A percentile compares a stretch with the other conserved stretches of the same genome.
Evolutionary conservation across 2,888 invertebrate genomes (phyloP).

Genomic region (Spialia ferax): DNA sequence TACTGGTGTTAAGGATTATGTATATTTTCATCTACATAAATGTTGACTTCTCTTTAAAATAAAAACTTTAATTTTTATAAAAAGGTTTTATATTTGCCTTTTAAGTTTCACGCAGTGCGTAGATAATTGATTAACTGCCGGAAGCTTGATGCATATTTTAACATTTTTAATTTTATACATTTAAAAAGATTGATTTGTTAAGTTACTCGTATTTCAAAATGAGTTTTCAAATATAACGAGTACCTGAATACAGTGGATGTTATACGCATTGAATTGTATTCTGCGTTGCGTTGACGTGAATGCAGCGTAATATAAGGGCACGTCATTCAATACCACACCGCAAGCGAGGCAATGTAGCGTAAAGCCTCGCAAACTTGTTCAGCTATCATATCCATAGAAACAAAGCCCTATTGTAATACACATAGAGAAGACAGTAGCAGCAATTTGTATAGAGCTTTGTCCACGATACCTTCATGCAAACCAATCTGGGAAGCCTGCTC

Average conservation of each 20-base stretch:
- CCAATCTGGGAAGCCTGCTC: slow-evolving; percentile 50
- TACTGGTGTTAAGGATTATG: too few relatives aligned
- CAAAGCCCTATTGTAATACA: slow-evolving; percentile 27
- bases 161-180: background rate
- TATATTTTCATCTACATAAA: background rate
- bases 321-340: slow-evolving; percentile 70
- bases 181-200: background rate
- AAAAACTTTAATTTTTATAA: background rate
- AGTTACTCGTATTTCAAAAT: background rate
- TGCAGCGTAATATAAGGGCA: slow-evolving; percentile 69
- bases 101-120: background rate
- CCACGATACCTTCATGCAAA: slow-evolving; percentile 46
- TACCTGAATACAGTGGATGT: background rate
- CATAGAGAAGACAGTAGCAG: background rate
- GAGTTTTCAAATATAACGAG: background rate
- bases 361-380: slow-evolving; percentile 48
- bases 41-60: background rate
- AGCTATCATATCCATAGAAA: slow-evolving; percentile 3
- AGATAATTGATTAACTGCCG: background rate
- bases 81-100: background rate
- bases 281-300: slow-evolving; percentile 47
- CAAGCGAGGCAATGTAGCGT: slow-evolving; percentile 57
- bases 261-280: slow-evolving; percentile 42
- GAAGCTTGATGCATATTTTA: background rate
- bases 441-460: slow-evolving; percentile 18